Percentiles rank a stretch among this genome's conserved stretches.
Conservation (phyloP, 2,113 vertebrate species). For the Butorides virescens region DNA sequence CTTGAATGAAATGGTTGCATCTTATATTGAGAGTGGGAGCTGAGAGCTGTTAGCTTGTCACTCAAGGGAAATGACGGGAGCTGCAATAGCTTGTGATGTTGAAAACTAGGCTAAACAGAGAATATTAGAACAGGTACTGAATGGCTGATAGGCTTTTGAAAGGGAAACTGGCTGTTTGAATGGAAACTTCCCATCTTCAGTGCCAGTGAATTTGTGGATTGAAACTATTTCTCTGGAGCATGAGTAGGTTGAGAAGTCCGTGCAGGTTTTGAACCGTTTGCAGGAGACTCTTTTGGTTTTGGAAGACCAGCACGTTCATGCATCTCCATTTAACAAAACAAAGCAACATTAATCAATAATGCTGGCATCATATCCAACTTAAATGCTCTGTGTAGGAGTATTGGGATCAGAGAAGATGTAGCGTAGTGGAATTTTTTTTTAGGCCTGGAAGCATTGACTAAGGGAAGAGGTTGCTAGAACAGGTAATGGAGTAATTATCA, state of each 20-base stretch:
- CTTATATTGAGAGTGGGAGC: not conserved
- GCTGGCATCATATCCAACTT: not conserved
- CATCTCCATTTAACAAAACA: not conserved
- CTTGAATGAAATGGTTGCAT: not conserved
- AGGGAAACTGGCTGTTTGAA: not conserved
- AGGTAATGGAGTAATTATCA: not conserved
- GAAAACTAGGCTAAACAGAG: not conserved
- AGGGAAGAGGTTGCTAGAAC: not conserved
- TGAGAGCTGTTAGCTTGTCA: conserved; percentile 26
- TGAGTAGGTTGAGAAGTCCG: not conserved
- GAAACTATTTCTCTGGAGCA: not conserved
- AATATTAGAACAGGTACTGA: not conserved
- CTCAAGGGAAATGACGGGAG: not conserved
- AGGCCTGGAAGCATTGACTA: not conserved
- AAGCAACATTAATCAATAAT: not conserved
- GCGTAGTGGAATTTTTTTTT: not conserved
- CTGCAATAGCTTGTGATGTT: not conserved
- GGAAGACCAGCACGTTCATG: not conserved
- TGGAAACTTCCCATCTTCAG: not conserved
- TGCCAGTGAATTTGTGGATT: not conserved
- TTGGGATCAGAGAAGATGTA: not conserved
- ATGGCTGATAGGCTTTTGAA: not conserved
- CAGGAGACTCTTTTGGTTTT: not conserved
- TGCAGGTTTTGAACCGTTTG: not conserved
- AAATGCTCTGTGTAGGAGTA: not conserved